Percentiles rank a stretch among this genome's conserved stretches.
Conservation (phyloP, 2,888 invertebrate genomes). For the Germaria angustata region DNA sequence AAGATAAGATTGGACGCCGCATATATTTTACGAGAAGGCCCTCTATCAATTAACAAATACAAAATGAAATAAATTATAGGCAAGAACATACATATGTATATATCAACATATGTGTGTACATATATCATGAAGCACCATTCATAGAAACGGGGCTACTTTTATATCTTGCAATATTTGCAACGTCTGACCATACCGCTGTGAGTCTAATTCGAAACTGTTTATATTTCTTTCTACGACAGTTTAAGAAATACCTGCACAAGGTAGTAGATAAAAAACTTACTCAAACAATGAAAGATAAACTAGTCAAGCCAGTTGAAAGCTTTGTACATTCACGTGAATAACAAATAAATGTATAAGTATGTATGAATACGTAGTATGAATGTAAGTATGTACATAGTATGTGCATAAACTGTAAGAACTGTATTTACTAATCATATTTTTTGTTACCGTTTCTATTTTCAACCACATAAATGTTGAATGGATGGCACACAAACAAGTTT, state of each 20-base stretch:
- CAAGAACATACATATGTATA: background rate
- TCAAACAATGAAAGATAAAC: conserved; percentile 18
- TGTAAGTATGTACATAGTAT: background rate
- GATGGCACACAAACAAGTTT: conserved; percentile 6
- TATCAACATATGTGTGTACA: background rate
- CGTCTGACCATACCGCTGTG: background rate
- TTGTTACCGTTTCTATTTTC: background rate
- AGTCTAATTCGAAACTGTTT: background rate
- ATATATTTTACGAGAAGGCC: too few relatives aligned
- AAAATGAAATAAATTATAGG: too few relatives aligned
- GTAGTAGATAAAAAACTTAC: background rate
- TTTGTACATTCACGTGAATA: background rate
- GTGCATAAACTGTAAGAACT: background rate
- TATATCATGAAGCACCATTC: too few relatives aligned
- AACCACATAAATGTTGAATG: background rate
- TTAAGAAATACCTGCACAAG: background rate
- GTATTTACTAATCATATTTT: background rate
- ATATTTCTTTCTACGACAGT: conserved; percentile 14
- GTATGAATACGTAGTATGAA: background rate
- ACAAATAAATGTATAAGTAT: background rate
- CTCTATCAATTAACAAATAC: too few relatives aligned
- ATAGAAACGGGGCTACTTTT: too few relatives aligned
- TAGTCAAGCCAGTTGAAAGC: conserved; percentile 47
- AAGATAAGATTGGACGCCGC: too few relatives aligned
- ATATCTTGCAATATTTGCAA: background rate